A percentile compares a stretch with the other conserved stretches of the same genome.
Evolutionary conservation across 1,140 invertebrate species (phyloP).

Genomic region (Chymomyza costata): DNA sequence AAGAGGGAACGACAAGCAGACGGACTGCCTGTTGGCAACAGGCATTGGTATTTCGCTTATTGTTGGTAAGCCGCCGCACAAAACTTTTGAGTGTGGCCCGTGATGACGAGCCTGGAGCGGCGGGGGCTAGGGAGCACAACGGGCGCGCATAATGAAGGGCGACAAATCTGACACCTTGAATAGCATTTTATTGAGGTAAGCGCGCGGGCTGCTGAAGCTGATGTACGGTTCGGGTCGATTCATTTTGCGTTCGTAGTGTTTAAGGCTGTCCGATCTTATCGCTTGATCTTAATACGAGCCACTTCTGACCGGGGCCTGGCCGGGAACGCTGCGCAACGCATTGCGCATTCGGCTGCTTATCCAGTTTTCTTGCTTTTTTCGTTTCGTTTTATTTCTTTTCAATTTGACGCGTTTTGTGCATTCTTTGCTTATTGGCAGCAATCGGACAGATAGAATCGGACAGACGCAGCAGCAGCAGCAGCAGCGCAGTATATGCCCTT

Average conservation of each 20-base stretch:
- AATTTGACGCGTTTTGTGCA: conserved; percentile 61
- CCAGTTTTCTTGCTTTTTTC: conserved; percentile 1
- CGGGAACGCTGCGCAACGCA: too few relatives aligned
- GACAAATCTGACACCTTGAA: conserved; percentile 75
- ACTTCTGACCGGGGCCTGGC: conserved; percentile 50
- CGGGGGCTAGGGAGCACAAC: neutral
- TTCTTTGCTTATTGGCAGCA: conserved; percentile 40
- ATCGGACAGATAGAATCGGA: conserved; percentile 2
- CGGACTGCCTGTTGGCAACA: conserved; percentile 2
- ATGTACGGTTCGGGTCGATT: conserved; percentile 16
- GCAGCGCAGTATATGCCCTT: conserved; percentile 35
- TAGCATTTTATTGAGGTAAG: conserved; percentile 73
- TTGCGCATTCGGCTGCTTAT: conserved; percentile 2
- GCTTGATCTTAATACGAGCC: conserved; percentile 74
- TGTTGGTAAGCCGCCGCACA: neutral
- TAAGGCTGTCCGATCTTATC: conserved; percentile 69
- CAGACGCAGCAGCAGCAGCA: conserved; percentile 4
- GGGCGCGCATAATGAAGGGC: conserved; percentile 70
- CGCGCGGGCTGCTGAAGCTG: conserved; percentile 19
- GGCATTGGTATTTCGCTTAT: conserved; percentile 38
- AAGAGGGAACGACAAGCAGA: conserved; percentile 8
- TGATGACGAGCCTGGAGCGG: neutral
- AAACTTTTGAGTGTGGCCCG: neutral
- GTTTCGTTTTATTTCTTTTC: conserved; percentile 51
- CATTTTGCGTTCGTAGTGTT: conserved; percentile 33